Base-by-base conservation (phyloP, 1,140 invertebrate species). In the Papilio xuthus region DNA sequence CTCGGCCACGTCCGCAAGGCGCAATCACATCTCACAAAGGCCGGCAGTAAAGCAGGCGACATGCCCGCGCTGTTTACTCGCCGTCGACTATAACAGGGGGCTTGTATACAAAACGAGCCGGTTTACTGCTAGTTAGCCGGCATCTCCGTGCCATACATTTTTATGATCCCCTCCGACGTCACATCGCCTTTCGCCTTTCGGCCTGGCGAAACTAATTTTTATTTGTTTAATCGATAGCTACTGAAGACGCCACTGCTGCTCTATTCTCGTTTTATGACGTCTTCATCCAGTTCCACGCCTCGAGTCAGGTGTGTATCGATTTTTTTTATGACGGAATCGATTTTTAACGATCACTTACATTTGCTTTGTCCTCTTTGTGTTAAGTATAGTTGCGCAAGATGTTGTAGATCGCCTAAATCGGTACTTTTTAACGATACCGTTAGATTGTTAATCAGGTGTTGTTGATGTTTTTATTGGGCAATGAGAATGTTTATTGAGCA, bases 211-310 rank as follows among this genome's bases (percentile, higher is more conserved):
- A 92, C 91, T 85, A 74, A 84, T 89, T 92, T 93, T 93, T 92
- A 93, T 93, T 92, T 92, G 90, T 93, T 93, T 92, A 93, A 93
- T 93, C 92, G 88, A 93, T 92, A 91, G 85, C 88, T 89, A 90
- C 87, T 90, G 88, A 92, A 92, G 90, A 92, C 87, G 86, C 87
- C 82, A 88, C 85, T 86, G 86, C 83, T 84, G 83, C 82, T 86
- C 88, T 93, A 91, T 93, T 92, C 92, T 88, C 79, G 86, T 81
- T 88, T 90, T 90, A 91, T 87, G 83, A 84, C 81, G 83, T 67
- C 60, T 67, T 67, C 26, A 15, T 72, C 70, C 37, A 72, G 37
- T 72, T 44, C 6, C 20, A 23, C 70, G 70, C n/a, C 67, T 71
- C 71, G 71, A 47, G 44, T 72, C 71, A 72, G 71, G 71, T 72